Percentiles rank a stretch among this genome's conserved stretches.
These are phyloP conservation scores for Archips xylosteana DNA, from an alignment of 2,888 invertebrate genomes.

Conservation along the genomic window DNA sequence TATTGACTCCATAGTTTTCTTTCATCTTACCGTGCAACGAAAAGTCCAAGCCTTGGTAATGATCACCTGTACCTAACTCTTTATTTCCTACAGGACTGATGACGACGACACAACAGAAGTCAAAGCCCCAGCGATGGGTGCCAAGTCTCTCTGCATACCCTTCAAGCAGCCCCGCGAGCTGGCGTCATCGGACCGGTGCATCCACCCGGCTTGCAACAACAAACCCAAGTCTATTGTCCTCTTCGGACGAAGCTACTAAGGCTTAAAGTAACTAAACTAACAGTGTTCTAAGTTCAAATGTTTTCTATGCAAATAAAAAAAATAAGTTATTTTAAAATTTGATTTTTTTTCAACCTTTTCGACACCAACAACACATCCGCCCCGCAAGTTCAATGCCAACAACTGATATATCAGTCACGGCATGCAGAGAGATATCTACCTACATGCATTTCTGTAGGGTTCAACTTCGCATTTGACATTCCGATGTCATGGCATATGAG, in stretches of 20 bases:
- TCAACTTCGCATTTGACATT: no score
- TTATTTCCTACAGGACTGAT: constrained; percentile 85
- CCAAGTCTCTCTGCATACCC: constrained; percentile 99
- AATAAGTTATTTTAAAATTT: constrained; percentile 50
- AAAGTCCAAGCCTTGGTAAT: no score
- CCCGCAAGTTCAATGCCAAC: no score
- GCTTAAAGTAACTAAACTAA: constrained; percentile 48
- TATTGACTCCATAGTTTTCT: no score
- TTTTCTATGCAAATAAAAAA: constrained; percentile 46
- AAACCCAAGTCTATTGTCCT: constrained; percentile 94
- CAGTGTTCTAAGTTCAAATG: constrained; percentile 6
- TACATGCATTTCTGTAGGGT: no score
- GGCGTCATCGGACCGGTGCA: constrained; percentile 89
- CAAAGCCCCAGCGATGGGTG: constrained; percentile 98
- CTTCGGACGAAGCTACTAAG: constrained; percentile 96
- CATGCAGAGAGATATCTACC: no score
- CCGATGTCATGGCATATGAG: no score
- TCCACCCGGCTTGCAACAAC: constrained; percentile 93
- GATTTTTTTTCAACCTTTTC: background rate
- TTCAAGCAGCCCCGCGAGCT: constrained; percentile 92
- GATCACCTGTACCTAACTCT: no score
- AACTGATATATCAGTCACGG: no score
- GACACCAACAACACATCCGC: no score
- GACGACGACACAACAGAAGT: constrained; percentile 85
- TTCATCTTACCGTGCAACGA: no score